A percentile compares a stretch with the other conserved stretches of the same genome.
phyloP scores from a whole-genome alignment of 2,113 vertebrate species.

The Reinhardtius hippoglossoides region DNA sequence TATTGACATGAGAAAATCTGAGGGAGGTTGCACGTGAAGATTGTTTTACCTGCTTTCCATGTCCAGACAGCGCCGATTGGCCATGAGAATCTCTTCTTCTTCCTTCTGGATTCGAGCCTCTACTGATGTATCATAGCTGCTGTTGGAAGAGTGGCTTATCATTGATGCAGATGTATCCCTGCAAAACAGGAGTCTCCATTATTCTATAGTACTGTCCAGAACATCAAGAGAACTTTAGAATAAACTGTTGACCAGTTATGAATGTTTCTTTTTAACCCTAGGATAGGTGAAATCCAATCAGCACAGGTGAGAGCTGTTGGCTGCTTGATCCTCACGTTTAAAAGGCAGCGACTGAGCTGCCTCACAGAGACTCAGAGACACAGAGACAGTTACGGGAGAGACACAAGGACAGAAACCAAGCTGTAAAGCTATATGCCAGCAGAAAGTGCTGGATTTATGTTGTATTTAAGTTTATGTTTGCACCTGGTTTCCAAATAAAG shows the following conservation, averaged over 20 bases:
- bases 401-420: too few species aligned
- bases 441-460: too few species aligned
- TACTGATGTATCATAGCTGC: constrained; percentile 94
- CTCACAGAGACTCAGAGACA: too few species aligned
- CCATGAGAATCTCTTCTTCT: constrained; percentile 97
- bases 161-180: constrained; percentile 90
- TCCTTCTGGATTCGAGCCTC: constrained; percentile 98
- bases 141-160: constrained; percentile 91
- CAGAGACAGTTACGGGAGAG: too few species aligned
- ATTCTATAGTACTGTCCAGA: background rate
- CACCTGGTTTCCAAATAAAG: too few species aligned
- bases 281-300: too few species aligned
- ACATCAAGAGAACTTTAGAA: background rate
- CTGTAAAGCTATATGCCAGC: too few species aligned
- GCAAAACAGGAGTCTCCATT: constrained; percentile 5
- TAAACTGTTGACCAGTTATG: background rate
- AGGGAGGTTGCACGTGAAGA: background rate
- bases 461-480: too few species aligned
- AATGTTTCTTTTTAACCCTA: background rate
- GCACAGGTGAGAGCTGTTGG: too few species aligned
- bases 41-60: constrained; percentile 94
- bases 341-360: too few species aligned
- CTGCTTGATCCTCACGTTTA: too few species aligned
- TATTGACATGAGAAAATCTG: background rate
- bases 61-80: constrained; percentile 95